Percentiles rank a stretch among this genome's conserved stretches.
Evolutionary conservation across 2,113 vertebrate genomes (phyloP).

Genomic region (Alaudala cheleensis): DNA sequence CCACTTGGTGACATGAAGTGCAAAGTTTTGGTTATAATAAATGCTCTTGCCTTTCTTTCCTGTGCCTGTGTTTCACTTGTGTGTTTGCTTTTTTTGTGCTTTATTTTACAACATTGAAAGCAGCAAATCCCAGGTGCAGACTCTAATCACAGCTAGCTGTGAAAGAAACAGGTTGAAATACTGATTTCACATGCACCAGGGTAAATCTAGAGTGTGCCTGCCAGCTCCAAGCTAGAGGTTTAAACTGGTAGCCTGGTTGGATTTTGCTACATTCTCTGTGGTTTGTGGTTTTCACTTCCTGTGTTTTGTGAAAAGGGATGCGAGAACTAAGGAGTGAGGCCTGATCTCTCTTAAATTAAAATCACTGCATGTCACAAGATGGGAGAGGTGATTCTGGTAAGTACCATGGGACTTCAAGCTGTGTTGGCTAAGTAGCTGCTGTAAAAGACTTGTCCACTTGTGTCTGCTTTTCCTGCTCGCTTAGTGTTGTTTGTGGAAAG

Average conservation of each 20-base stretch:
- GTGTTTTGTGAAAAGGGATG: neutral
- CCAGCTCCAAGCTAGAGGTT: neutral
- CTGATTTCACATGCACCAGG: neutral
- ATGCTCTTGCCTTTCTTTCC: neutral
- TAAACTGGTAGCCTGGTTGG: neutral
- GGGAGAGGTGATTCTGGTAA: neutral
- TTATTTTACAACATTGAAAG: slow-evolving; percentile 20
- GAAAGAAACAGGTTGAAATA: slow-evolving; percentile 6
- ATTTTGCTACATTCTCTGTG: neutral
- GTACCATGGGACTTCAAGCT: neutral
- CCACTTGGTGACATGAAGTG: slow-evolving; percentile 27
- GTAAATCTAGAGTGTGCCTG: neutral
- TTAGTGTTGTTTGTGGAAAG: neutral
- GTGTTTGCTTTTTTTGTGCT: neutral
- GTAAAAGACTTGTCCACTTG: neutral
- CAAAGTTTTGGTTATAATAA: slow-evolving; percentile 22
- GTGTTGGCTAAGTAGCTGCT: neutral
- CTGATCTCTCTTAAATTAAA: neutral
- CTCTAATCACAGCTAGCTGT: neutral
- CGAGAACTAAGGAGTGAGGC: neutral
- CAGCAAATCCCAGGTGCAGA: slow-evolving; percentile 15
- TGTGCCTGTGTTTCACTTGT: neutral
- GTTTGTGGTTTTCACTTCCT: neutral
- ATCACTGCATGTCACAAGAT: neutral
- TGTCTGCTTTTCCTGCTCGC: neutral